phyloP scores from a whole-genome alignment of 1,140 invertebrate genomes.

The Zophobas atratus region DNA sequence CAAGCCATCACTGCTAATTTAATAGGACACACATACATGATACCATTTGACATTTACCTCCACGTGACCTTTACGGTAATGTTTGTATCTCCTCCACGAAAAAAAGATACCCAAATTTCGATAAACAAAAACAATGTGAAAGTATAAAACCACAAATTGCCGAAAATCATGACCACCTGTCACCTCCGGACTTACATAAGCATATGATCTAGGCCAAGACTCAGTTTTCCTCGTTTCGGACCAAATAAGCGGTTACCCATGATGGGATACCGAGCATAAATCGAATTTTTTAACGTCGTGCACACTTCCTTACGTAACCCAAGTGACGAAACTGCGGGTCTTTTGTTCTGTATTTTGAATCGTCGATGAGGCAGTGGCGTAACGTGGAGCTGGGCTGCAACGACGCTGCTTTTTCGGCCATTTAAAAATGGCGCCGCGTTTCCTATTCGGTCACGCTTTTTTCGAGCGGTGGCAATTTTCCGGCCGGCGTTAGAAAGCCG shows the following conservation, averaged over 20 bases:
- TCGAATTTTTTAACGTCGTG: background rate
- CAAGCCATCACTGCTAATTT: constrained; percentile 16
- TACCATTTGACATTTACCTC: constrained; percentile 21
- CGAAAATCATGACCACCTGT: too few relatives aligned
- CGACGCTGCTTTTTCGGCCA: background rate
- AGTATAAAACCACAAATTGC: too few relatives aligned
- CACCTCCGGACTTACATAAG: background rate
- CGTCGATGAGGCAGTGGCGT: background rate
- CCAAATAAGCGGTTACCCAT: background rate
- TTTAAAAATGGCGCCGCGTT: constrained; percentile 15
- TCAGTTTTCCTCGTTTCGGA: constrained; percentile 1
- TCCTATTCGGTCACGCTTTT: background rate
- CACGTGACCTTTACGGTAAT: constrained; percentile 10
- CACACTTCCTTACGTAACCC: constrained; percentile 8
- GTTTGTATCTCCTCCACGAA: background rate
- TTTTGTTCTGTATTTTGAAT: background rate
- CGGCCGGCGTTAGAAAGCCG: constrained; percentile 19
- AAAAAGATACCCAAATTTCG: background rate
- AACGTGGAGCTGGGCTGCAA: too few relatives aligned
- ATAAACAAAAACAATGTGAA: background rate
- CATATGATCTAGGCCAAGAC: background rate
- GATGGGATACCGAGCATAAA: constrained; percentile 23
- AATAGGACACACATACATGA: constrained; percentile 14
- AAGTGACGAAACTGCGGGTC: background rate
- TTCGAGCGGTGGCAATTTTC: too few relatives aligned